A percentile compares a stretch with the other conserved stretches of the same genome.
Conservation (phyloP, 2,797 vertebrate species). For the Pangasius krempfi region DNA sequence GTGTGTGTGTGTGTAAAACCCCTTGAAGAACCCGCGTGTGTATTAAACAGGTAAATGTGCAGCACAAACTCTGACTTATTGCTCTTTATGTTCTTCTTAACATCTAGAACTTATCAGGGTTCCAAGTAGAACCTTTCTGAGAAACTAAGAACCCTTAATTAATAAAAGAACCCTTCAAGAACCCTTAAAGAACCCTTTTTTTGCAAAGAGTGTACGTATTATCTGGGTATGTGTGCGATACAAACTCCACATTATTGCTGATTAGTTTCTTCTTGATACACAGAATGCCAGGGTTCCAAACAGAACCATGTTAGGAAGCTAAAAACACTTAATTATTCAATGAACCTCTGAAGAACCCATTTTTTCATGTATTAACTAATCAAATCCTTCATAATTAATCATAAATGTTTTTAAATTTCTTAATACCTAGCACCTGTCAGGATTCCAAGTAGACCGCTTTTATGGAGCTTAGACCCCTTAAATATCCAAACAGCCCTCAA, state of each 20-base stretch:
- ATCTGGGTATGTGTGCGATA: not conserved
- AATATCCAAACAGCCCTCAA: not conserved
- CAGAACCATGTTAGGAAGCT: not conserved
- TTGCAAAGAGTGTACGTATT: not conserved
- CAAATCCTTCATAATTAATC: not conserved
- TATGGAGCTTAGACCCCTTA: not conserved
- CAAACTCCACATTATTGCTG: not conserved
- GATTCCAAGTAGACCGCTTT: not conserved
- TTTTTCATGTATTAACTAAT: not conserved
- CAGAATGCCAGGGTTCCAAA: not conserved
- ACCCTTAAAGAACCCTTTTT: not conserved
- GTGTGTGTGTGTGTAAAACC: not conserved
- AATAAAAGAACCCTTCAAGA: not conserved
- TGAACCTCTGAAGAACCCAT: not conserved
- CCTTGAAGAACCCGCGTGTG: not conserved
- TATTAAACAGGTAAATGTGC: not conserved
- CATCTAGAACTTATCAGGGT: not conserved
- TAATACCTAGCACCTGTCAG: not conserved
- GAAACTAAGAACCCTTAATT: not conserved
- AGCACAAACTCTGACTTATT: not conserved
- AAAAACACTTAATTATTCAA: not conserved
- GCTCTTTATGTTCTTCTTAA: not conserved
- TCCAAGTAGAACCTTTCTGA: not conserved
- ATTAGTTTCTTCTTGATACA: not conserved
- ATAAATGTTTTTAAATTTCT: not conserved